Base-by-base conservation (phyloP, 2,113 vertebrate species). In the Gnathonemus echidnorhynchus region DNA sequence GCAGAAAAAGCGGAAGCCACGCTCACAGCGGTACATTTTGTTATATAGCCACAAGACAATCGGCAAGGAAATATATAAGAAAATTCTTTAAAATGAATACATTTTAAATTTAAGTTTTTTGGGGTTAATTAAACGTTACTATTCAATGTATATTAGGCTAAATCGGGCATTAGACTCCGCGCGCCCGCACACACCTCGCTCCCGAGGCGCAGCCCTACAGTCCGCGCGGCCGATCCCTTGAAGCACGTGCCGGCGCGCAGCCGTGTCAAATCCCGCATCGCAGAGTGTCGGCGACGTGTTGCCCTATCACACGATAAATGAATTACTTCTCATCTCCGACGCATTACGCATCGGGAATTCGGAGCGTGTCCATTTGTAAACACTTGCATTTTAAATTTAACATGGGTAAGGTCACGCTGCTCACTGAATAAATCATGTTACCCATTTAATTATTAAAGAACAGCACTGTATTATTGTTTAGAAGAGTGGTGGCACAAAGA, bases 371-470 rank as follows among this genome's bases (percentile, higher is more conserved):
- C 86, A 53, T 31, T 53, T 53, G 50, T 52, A 53, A 87, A 87
- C 49, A 87, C 86, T 52, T 87, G 53, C 48, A 27, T 49, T 86
- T 27, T 7, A 53, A 87, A 53, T 53, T 35, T n/a, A 27, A 53
- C 86, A 31, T 49, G 50, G 27, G 27, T 53, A 53, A 49, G 50
- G 86, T 53, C 86, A 53, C 86, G 86, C 86, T n/a, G 27, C 49
- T 52, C n/a, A 50, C 48, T 87, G 86, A 87, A 87, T 87, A 87
- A 87, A 87, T 87, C 86, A 87, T 87, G 48, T 27, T 31, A 35
- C 27, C n/a, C 4, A 87, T 53, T 85, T 35, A 52, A 53, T 87
- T 87, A 87, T 53, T 87, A 35, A 87, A 53, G 27, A 87, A 87
- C 27, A 8, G 50, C 48, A 53, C 49, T 50, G 35, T 87, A 53